Conservation (phyloP, 1,140 invertebrate species). For the Mizuhopecten yessoensis region DNA sequence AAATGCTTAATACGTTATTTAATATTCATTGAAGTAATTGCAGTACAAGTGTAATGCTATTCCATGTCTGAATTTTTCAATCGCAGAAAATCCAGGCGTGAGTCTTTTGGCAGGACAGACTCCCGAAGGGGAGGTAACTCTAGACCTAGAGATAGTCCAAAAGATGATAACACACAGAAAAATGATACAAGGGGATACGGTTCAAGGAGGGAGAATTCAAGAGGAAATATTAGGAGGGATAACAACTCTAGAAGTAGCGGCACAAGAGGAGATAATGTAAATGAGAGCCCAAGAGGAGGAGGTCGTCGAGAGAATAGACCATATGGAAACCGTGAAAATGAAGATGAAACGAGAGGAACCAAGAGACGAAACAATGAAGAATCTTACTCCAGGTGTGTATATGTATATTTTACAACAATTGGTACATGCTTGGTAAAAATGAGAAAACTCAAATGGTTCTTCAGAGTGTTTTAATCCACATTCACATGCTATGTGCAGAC, state of each 20-base stretch:
- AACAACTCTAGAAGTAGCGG: not conserved
- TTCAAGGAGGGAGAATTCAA: not conserved
- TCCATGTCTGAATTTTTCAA: too few species aligned
- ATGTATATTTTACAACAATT: too few species aligned
- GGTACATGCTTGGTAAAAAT: too few species aligned
- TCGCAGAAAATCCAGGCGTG: not conserved
- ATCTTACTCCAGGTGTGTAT: not conserved
- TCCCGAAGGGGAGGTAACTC: not conserved
- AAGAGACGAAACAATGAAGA: not conserved
- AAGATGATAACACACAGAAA: not conserved
- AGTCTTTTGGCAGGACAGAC: not conserved
- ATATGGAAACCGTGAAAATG: not conserved
- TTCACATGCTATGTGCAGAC: too few species aligned
- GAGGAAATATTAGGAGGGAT: not conserved
- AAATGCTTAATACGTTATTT: too few species aligned
- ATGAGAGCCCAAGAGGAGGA: not conserved
- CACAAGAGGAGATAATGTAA: not conserved
- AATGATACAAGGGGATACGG: not conserved
- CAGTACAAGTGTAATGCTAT: too few species aligned
- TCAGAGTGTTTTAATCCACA: too few species aligned
- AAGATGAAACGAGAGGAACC: not conserved
- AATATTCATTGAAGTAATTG: too few species aligned
- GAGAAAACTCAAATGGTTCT: too few species aligned
- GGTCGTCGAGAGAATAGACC: not conserved
- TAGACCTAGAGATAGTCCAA: not conserved